Percentiles rank a stretch among this genome's conserved stretches.
phyloP scores from a whole-genome alignment of 2,797 vertebrate species.

The Trematomus bernacchii region DNA sequence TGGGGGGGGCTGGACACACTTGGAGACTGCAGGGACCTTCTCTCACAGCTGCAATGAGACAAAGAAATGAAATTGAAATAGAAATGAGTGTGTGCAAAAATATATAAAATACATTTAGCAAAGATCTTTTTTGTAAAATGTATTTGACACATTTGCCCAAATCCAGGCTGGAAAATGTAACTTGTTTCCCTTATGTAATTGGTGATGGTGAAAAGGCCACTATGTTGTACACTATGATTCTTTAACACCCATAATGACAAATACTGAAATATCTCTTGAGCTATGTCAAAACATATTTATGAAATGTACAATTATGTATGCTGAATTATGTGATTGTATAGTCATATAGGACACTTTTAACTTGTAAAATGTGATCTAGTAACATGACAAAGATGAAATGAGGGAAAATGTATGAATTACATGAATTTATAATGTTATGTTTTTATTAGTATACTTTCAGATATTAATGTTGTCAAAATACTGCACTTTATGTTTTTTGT shows the following conservation, averaged over 20 bases:
- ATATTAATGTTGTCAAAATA: not conserved
- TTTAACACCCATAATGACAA: not conserved
- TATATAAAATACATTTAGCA: not conserved
- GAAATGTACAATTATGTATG: not conserved
- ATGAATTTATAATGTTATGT: not conserved
- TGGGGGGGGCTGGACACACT: constrained; percentile 87
- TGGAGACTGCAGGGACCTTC: constrained; percentile 82
- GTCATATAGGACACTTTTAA: too few relatives aligned
- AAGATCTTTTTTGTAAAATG: not conserved
- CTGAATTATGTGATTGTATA: not conserved
- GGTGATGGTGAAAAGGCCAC: not conserved
- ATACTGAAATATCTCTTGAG: not conserved
- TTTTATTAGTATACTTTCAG: not conserved
- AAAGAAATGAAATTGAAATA: not conserved
- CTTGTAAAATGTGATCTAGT: not conserved
- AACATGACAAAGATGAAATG: constrained; percentile 5
- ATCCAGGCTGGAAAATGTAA: not conserved
- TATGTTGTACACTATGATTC: not conserved
- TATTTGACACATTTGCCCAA: not conserved
- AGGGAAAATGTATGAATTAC: not conserved
- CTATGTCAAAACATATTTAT: not conserved
- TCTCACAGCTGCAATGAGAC: constrained; percentile 81
- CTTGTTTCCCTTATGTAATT: not conserved
- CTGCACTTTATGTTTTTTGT: not conserved
- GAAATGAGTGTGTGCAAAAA: constrained; percentile 1